A percentile compares a stretch with the other conserved stretches of the same genome.
These are phyloP conservation scores for Lasioglossum pauxillum DNA, from an alignment of 2,888 invertebrate genomes.

Conservation along the genomic window DNA sequence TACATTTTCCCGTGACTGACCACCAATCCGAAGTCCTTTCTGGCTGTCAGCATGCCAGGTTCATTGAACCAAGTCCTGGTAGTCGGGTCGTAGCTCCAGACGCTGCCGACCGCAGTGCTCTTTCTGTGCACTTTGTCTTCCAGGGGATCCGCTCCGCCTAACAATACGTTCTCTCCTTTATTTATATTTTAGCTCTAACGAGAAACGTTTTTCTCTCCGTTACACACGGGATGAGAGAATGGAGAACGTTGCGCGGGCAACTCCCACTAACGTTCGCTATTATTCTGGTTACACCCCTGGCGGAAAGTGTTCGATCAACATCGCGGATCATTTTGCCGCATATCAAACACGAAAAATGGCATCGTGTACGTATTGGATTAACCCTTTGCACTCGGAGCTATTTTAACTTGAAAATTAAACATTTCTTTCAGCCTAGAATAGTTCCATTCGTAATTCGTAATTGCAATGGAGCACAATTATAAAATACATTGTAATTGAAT, in stretches of 20 bases:
- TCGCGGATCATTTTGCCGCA: neutral
- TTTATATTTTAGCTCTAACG: neutral
- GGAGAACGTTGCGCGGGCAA: neutral
- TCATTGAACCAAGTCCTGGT: constrained; percentile 88
- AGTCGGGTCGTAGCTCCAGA: constrained; percentile 90
- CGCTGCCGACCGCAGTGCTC: constrained; percentile 87
- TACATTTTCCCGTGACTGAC: constrained; percentile 88
- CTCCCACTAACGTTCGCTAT: neutral
- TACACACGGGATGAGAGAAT: neutral
- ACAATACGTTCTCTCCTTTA: constrained; percentile 23
- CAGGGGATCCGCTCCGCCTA: constrained; percentile 89
- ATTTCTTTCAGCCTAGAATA: too few relatives aligned
- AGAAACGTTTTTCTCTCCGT: neutral
- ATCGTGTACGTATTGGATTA: neutral
- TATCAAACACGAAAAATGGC: neutral
- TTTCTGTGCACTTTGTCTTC: constrained; percentile 86
- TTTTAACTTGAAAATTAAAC: too few relatives aligned
- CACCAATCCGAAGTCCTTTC: constrained; percentile 90
- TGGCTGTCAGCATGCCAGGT: constrained; percentile 86
- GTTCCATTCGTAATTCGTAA: too few relatives aligned
- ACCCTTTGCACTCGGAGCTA: too few relatives aligned
- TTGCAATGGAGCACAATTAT: too few relatives aligned
- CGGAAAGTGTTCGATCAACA: neutral
- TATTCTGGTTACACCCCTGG: neutral
- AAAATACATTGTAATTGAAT: too few relatives aligned